Percentiles rank a stretch among this genome's conserved stretches.
Conservation (phyloP, 2,113 vertebrate genomes). For the Poecilia latipinna region DNA sequence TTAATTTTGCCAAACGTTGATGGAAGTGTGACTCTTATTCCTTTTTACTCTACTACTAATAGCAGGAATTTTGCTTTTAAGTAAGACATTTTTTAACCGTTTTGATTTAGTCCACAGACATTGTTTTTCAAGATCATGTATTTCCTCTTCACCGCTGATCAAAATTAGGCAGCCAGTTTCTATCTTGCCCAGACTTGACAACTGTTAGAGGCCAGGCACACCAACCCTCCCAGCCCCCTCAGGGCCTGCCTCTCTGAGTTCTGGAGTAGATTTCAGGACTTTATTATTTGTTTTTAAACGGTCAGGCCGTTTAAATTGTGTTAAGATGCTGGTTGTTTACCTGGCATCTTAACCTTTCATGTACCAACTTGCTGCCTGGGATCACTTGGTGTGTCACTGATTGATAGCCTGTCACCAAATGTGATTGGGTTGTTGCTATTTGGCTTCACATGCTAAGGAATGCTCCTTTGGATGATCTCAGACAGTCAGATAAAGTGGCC, state of each 20-base stretch:
- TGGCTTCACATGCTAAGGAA: not conserved
- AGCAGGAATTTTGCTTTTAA: too few species aligned
- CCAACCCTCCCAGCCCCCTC: not conserved
- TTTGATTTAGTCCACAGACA: not conserved
- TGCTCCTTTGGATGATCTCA: not conserved
- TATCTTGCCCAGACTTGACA: not conserved
- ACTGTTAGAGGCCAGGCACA: not conserved
- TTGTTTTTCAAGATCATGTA: not conserved
- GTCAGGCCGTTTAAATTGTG: too few species aligned
- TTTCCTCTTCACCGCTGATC: not conserved
- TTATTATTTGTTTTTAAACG: not conserved
- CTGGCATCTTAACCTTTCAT: conserved; percentile 1
- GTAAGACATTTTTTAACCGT: not conserved
- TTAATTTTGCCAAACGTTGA: too few species aligned
- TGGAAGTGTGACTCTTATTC: too few species aligned
- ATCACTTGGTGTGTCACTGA: not conserved
- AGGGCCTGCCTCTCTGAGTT: not conserved
- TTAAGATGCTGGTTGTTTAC: not conserved
- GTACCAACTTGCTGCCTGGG: not conserved
- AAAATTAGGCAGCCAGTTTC: not conserved
- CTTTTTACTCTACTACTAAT: too few species aligned
- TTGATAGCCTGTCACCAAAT: not conserved
- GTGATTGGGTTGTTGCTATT: not conserved
- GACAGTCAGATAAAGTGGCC: not conserved
- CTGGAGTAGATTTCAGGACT: not conserved